Evolutionary conservation across 2,113 vertebrate species (phyloP).

Genomic region (Pyxicephalus adspersus): DNA sequence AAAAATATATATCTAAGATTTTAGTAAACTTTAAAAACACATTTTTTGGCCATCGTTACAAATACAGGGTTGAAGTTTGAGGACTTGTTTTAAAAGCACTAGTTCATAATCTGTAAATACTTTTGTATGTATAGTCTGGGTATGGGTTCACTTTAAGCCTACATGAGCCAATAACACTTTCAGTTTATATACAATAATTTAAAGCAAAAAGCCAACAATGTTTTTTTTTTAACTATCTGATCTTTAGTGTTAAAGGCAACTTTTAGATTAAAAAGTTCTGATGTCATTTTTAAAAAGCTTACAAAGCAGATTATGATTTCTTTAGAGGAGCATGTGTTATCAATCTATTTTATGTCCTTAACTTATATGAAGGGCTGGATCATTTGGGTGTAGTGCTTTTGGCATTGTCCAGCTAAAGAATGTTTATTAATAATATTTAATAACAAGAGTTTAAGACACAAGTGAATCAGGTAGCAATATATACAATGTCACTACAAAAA

Average conservation of each 20-base stretch:
- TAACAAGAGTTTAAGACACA: conserved; percentile 3
- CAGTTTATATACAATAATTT: not conserved
- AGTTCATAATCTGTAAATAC: too few species aligned
- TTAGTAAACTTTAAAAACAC: too few species aligned
- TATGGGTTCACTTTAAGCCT: not conserved
- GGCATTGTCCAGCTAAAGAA: conserved; percentile 24
- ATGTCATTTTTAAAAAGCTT: not conserved
- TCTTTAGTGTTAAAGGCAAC: not conserved
- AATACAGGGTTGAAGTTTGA: too few species aligned
- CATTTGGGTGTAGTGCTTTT: not conserved
- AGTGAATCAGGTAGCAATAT: not conserved
- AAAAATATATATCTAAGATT: too few species aligned
- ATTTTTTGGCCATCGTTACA: too few species aligned
- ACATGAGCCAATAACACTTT: not conserved
- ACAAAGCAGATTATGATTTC: not conserved
- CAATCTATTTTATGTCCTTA: conserved; percentile 15
- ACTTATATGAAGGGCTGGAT: not conserved
- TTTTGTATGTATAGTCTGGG: too few species aligned
- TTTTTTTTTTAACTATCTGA: not conserved
- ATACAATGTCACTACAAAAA: conserved; percentile 30
- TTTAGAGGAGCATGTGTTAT: not conserved
- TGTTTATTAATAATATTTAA: conserved; percentile 29
- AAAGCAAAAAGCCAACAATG: not conserved
- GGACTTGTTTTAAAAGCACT: too few species aligned
- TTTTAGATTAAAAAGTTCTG: conserved; percentile 13